These are phyloP conservation scores for Phenacoccus solenopsis DNA, from an alignment of 1,140 invertebrate species.

Conservation along the genomic window DNA sequence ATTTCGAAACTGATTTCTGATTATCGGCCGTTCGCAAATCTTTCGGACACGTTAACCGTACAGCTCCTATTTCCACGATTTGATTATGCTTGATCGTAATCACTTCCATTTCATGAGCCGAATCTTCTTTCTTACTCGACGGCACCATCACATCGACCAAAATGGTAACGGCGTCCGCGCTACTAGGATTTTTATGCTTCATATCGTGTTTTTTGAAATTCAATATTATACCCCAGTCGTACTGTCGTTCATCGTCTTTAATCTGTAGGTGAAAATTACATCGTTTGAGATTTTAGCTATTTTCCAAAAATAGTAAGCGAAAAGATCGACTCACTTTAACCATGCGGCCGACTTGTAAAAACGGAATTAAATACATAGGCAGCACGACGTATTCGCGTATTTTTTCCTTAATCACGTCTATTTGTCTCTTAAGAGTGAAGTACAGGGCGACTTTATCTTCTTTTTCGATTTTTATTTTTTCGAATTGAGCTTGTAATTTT, in stretches of 20 bases:
- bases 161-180: conserved; percentile 28
- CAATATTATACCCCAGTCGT: conserved; percentile 92
- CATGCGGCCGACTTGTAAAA: conserved; percentile 84
- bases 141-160: conserved; percentile 47
- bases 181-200: conserved; percentile 38
- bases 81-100: conserved; percentile 71
- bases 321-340: conserved; percentile 52
- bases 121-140: conserved; percentile 45
- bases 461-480: conserved; percentile 48
- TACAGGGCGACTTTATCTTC: conserved; percentile 72
- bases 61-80: conserved; percentile 76
- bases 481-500: conserved; percentile 50
- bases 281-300: too few species aligned
- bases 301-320: background rate
- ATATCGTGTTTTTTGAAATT: conserved; percentile 68
- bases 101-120: conserved; percentile 59
- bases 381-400: conserved; percentile 68
- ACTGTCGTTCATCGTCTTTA: conserved; percentile 71
- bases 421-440: conserved; percentile 68
- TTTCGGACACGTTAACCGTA: conserved; percentile 79
- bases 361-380: conserved; percentile 81
- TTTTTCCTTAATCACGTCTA: conserved; percentile 57
- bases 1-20: conserved; percentile 70
- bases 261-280: conserved; percentile 41
- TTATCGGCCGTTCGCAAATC: conserved; percentile 76